These are phyloP conservation scores for Pagrus major DNA, from an alignment of 2,113 vertebrate genomes.

Conservation along the genomic window DNA sequence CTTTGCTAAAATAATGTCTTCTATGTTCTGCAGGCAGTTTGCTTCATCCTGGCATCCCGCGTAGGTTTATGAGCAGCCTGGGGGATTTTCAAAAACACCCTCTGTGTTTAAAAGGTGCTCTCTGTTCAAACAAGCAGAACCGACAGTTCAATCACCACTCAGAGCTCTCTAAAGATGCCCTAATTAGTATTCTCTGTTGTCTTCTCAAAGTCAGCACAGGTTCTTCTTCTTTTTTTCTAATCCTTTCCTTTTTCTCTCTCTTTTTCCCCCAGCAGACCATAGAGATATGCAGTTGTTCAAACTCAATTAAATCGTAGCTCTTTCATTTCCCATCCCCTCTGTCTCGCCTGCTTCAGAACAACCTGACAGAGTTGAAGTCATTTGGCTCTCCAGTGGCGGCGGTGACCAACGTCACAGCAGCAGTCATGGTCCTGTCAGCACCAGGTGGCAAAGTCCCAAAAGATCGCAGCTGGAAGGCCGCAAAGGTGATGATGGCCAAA, in stretches of 20 bases:
- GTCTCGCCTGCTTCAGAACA: constrained; percentile 85
- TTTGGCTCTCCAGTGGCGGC: constrained; percentile 91
- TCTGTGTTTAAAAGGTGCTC: constrained; percentile 73
- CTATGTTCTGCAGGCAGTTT: constrained; percentile 47
- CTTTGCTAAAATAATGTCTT: constrained; percentile 59
- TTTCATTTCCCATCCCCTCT: constrained; percentile 36
- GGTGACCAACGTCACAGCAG: constrained; percentile 92
- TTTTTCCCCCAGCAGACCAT: constrained; percentile 30
- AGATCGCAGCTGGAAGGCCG: constrained; percentile 96
- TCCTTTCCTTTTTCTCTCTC: constrained; percentile 30
- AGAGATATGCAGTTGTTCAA: constrained; percentile 43
- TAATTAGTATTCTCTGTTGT: constrained; percentile 78
- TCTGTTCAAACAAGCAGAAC: constrained; percentile 76
- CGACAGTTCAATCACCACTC: constrained; percentile 75
- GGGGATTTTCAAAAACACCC: constrained; percentile 66
- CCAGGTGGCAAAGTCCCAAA: constrained; percentile 90
- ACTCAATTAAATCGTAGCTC: constrained; percentile 59
- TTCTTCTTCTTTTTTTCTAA: constrained; percentile 62
- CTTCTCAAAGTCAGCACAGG: constrained; percentile 73
- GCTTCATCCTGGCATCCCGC: constrained; percentile 56
- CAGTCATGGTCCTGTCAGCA: constrained; percentile 93
- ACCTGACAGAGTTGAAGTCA: constrained; percentile 94
- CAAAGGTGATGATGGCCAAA: constrained; percentile 91
- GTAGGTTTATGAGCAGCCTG: constrained; percentile 61
- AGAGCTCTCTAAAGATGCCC: constrained; percentile 71